Percentiles rank a stretch among this genome's conserved stretches.
phyloP scores from a whole-genome alignment of 2,113 vertebrate species.

The Sylvilagus bachmani region DNA sequence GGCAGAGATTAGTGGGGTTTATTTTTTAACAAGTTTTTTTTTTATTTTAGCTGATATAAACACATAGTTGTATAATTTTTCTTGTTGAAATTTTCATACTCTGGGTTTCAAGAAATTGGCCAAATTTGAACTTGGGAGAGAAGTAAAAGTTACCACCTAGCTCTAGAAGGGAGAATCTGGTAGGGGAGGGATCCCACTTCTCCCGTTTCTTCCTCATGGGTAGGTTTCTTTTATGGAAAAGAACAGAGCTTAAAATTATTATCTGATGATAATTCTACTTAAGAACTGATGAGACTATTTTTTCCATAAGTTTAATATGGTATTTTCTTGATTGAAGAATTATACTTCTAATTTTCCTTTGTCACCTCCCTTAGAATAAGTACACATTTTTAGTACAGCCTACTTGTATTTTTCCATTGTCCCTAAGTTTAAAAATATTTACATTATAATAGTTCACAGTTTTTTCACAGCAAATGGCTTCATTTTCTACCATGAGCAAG shows the following conservation, averaged over 20 bases:
- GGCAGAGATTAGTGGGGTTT: background rate
- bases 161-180: background rate
- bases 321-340: conserved; percentile 48
- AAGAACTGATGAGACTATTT: background rate
- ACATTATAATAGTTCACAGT: conserved; percentile 59
- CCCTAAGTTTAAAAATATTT: conserved; percentile 52
- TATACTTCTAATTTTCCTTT: conserved; percentile 45
- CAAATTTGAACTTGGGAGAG: background rate
- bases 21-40: background rate
- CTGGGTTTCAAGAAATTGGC: background rate
- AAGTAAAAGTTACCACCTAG: background rate
- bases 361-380: background rate
- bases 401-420: conserved; percentile 51
- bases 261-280: background rate
- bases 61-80: background rate
- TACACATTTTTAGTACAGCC: conserved; percentile 40
- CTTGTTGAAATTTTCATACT: conserved; percentile 27
- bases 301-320: background rate
- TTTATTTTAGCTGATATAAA: conserved; percentile 22
- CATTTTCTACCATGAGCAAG: conserved; percentile 50
- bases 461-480: conserved; percentile 67
- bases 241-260: background rate
- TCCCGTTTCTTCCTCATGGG: background rate
- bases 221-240: background rate
- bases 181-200: background rate